Evolutionary conservation across 1,140 invertebrate genomes (phyloP), one percentile per base, ranked within the genome.

Genomic region (Plutomurus gul): DNA sequence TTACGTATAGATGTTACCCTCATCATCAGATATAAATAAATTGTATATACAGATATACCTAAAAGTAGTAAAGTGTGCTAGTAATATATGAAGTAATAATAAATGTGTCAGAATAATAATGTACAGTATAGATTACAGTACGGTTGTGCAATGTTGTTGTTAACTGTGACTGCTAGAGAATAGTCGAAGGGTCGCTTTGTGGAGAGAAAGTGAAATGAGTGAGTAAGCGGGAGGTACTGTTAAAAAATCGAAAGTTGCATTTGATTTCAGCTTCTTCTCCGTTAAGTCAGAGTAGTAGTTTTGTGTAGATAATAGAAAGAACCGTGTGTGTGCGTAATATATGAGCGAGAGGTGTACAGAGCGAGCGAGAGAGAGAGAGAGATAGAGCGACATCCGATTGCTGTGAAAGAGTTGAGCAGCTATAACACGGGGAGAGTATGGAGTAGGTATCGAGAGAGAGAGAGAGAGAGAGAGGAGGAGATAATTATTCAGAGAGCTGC

Each of bases 231-330:
- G 36, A 72, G 70, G 70, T 72, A 72, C 70, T 40, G 70, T 72
- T 72, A 72, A 78, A 78, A 78, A 78, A 78, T 78, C 77, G 77
- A 78, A 78, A 78, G 77, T 78, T 37, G 18, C 70, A 71, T 78
- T 78, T 77, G 37, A 77, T 77, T 78, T 78, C 49, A 18, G 71
- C 74, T 78, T 78, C 71, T n/a, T 74, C 70, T 78, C 77, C 77
- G 77, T 78, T 78, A 78, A 56, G 20, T 78, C 30, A 11, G 6
- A 60, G 13, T 43, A 65, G 27, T 65, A 30, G 56, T 65, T 65
- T 16, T 25, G 56, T 65, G 27, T n/a, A 65, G 30, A 65, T 30
- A 65, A 77, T 37, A 73, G 39, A 36, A 27, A 30, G 46, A 33
- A 40, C 20, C 18, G 36, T 16, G 33, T 4, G 11, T 49, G 22